A percentile compares a stretch with the other conserved stretches of the same genome.
phyloP scores from a whole-genome alignment of 2,888 invertebrate species.

The Agelastica alni region DNA sequence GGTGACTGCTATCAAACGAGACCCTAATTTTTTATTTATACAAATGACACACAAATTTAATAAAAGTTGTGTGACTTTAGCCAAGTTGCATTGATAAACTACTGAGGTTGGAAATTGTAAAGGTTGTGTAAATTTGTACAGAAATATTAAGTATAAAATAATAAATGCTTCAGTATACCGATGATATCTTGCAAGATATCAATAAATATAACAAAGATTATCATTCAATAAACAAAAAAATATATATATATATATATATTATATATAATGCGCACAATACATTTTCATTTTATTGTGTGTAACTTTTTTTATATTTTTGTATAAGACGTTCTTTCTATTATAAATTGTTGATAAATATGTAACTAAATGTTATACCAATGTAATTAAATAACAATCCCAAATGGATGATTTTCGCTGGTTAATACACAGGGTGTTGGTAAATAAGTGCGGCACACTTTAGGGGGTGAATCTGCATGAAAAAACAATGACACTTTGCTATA shows the following conservation, averaged over 20 bases:
- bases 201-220: constrained; percentile 21
- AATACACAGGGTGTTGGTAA: no score
- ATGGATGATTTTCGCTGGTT: constrained; percentile 21
- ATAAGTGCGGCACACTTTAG: no score
- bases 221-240: constrained; percentile 25
- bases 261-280: constrained; percentile 40
- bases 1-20: no score
- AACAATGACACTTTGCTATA: no score
- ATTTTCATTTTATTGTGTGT: constrained; percentile 36
- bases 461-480: no score
- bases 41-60: no score
- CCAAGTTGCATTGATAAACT: neutral
- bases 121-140: constrained; percentile 21
- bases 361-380: constrained; percentile 33
- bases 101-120: neutral
- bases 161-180: constrained; percentile 12
- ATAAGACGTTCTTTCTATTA: constrained; percentile 37
- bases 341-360: constrained; percentile 35
- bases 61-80: no score
- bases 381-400: constrained; percentile 28
- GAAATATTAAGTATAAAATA: constrained; percentile 15
- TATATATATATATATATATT: no score
- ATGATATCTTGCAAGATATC: constrained; percentile 15
- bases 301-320: constrained; percentile 36
- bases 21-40: no score